These are phyloP conservation scores for Cardiocondyla obscurior DNA, from an alignment of 1,140 invertebrate species.

Conservation along the genomic window DNA sequence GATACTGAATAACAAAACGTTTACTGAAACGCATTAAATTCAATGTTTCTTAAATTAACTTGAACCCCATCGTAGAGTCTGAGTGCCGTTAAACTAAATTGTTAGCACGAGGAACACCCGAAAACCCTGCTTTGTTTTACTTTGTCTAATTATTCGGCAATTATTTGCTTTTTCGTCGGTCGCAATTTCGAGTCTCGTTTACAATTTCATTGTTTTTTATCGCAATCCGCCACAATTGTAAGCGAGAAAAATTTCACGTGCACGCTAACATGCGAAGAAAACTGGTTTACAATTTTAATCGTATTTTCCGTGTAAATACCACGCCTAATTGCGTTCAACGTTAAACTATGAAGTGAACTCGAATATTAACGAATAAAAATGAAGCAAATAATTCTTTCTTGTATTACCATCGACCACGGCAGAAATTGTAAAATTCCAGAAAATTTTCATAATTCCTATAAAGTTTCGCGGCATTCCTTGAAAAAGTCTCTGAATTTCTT, in stretches of 20 bases:
- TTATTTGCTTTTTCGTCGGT: neutral
- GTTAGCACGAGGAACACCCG: neutral
- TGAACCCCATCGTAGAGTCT: neutral
- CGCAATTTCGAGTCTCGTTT: neutral
- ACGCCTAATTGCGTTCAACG: neutral
- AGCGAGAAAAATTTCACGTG: neutral
- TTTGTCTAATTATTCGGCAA: neutral
- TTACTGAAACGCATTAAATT: neutral
- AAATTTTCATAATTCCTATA: neutral
- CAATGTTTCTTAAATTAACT: neutral
- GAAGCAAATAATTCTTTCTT: neutral
- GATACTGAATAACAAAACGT: neutral
- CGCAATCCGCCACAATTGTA: neutral
- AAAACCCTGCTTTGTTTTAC: neutral
- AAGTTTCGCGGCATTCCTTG: neutral
- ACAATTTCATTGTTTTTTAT: slow-evolving; percentile 22
- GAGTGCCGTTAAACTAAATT: neutral
- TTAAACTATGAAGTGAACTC: neutral
- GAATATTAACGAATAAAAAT: neutral
- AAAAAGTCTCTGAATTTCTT: slow-evolving; percentile 8
- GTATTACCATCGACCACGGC: neutral
- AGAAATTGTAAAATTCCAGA: slow-evolving; percentile 8
- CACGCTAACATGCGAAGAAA: neutral
- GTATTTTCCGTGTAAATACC: neutral
- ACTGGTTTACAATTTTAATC: neutral